Evolutionary conservation across 2,888 invertebrate species (phyloP).

Genomic region (Rambutsinella grinnellia): DNA sequence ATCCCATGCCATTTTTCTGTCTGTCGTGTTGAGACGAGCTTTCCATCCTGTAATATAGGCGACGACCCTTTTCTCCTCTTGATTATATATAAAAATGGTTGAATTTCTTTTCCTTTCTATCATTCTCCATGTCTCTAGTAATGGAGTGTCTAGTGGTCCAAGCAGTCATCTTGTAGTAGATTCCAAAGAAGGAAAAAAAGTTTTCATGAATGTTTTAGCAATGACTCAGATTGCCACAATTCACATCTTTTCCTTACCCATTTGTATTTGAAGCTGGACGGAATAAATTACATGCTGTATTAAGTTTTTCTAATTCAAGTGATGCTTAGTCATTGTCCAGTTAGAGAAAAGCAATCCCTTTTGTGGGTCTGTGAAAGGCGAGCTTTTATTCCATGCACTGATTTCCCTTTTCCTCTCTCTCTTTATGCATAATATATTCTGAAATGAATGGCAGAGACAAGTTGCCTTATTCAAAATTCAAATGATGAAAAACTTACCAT

Average conservation of each 20-base stretch:
- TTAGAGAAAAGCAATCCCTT: slow-evolving; percentile 15
- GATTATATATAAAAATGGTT: slow-evolving; percentile 6
- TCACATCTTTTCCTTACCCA: slow-evolving; percentile 44
- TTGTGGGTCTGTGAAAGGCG: no score
- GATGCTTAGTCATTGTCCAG: slow-evolving; percentile 55
- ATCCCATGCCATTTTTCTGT: slow-evolving; percentile 66
- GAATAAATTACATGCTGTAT: slow-evolving; percentile 56
- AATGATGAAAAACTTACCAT: not conserved
- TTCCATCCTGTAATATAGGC: slow-evolving; percentile 26
- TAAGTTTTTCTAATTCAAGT: slow-evolving; percentile 52
- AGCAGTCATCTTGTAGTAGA: slow-evolving; percentile 48
- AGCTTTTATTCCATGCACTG: not conserved
- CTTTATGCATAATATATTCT: slow-evolving; percentile 38
- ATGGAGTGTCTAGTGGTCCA: slow-evolving; percentile 36
- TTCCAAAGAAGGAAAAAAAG: slow-evolving; percentile 38
- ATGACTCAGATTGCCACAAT: slow-evolving; percentile 54
- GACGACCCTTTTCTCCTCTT: slow-evolving; percentile 18
- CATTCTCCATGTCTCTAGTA: slow-evolving; percentile 11
- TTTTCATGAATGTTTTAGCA: slow-evolving; percentile 57
- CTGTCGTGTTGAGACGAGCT: slow-evolving; percentile 60
- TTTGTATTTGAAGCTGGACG: slow-evolving; percentile 27
- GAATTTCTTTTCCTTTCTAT: slow-evolving; percentile 9
- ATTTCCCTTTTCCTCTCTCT: not conserved
- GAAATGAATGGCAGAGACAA: not conserved
- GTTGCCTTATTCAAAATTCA: not conserved